phyloP scores from a whole-genome alignment of 2,113 vertebrate genomes.

The Sinocyclocheilus maitianheensis region DNA sequence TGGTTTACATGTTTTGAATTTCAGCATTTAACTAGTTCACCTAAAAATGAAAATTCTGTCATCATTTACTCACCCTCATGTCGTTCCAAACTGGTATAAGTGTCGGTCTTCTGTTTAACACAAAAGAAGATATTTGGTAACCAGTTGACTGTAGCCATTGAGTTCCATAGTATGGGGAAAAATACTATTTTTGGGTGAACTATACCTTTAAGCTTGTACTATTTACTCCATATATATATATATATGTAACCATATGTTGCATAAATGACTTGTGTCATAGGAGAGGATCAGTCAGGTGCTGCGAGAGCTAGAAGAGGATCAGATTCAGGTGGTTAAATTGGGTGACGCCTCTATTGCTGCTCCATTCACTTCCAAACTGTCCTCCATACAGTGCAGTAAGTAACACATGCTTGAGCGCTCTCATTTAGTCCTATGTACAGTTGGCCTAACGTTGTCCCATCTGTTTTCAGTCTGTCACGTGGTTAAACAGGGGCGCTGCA shows the following conservation, averaged over 20 bases:
- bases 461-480: conserved; percentile 88
- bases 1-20: too few relatives aligned
- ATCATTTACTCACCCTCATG: too few relatives aligned
- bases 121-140: too few relatives aligned
- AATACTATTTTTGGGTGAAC: too few relatives aligned
- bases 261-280: conserved; percentile 63
- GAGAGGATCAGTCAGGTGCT: conserved; percentile 93
- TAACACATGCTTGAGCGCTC: conserved; percentile 2
- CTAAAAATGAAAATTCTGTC: too few relatives aligned
- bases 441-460: not conserved
- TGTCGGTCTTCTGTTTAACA: too few relatives aligned
- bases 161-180: too few relatives aligned
- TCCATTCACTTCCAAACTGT: conserved; percentile 96
- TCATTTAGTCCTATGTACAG: not conserved
- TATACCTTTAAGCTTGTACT: not conserved
- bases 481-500: conserved; percentile 97
- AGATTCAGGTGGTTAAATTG: conserved; percentile 88
- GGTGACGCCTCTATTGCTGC: conserved; percentile 97
- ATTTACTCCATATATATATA: not conserved
- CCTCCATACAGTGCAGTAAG: conserved; percentile 97
- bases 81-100: too few relatives aligned
- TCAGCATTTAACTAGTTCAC: too few relatives aligned
- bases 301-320: conserved; percentile 93
- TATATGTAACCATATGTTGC: not conserved
- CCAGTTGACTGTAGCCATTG: too few relatives aligned